Percentiles rank a stretch among this genome's conserved stretches.
phyloP scores from a whole-genome alignment of 2,797 vertebrate genomes.

The Anguilla obscura region DNA sequence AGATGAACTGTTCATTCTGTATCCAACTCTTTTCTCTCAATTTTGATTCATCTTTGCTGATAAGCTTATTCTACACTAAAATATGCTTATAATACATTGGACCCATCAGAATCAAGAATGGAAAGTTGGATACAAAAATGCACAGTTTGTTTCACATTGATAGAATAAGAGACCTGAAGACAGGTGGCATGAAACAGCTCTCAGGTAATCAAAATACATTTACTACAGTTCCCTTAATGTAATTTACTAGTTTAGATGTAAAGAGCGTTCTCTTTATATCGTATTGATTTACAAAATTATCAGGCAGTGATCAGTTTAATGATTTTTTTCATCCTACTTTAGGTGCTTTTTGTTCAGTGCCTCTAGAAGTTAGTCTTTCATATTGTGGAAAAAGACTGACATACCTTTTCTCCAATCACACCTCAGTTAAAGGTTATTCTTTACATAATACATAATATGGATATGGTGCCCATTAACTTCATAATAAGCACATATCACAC shows the following conservation, averaged over 20 bases:
- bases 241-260: not conserved
- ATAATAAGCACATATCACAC: too few species aligned
- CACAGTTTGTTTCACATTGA: not conserved
- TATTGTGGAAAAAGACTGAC: slow-evolving; percentile 30
- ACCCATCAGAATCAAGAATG: not conserved
- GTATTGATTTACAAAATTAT: not conserved
- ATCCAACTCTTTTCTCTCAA: too few species aligned
- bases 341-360: slow-evolving; percentile 23
- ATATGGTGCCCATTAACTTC: not conserved
- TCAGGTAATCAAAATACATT: not conserved
- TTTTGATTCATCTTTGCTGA: too few species aligned
- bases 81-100: not conserved
- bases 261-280: not conserved
- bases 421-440: slow-evolving; percentile 27
- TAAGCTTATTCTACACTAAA: not conserved
- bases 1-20: too few species aligned
- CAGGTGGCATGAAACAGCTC: not conserved
- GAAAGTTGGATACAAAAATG: not conserved
- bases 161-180: not conserved
- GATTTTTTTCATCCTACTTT: not conserved
- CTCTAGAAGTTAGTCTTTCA: slow-evolving; percentile 26
- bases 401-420: slow-evolving; percentile 26
- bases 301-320: not conserved
- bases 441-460: not conserved
- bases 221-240: not conserved